Base-by-base conservation (phyloP, 2,888 invertebrate species). In the Drosophila prolongata region DNA sequence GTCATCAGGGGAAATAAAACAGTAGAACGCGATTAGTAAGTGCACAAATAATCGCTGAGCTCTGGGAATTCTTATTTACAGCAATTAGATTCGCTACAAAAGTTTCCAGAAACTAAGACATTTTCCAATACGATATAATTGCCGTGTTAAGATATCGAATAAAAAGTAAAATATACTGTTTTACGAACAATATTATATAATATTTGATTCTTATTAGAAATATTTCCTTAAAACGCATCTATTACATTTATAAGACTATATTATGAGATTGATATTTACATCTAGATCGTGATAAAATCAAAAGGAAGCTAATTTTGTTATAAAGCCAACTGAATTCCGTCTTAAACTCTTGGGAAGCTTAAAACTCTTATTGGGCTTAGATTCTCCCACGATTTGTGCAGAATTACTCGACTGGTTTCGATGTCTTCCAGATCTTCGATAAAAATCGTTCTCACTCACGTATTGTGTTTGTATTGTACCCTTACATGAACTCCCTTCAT, bases 361-460 rank as follows among this genome's bases (percentile, higher is more conserved):
- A 16, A 5, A 4, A 14, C 9, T 5, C n/a, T 24, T 13, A 19
- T 40, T 8, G 10, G 4, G 11, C 6, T n/a, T 30, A 14, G 46
- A 27, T 62, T 42, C 47, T 62, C 61, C 42, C 61, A 67, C 55
- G 54, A 55, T 54, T 42, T 55, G 19, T 14, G 47, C 47, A 30
- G 47, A 34, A 34, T 34, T 34, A 35, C 13, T 49, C 8, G 35
- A 10, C 38, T 16, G 43, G 50, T 44, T 43, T 58, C 42, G 6
- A 59, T 49, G 58, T 44, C 38, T 34, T 24, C 13, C 44, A 46
- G 46, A 61, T 65, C 40, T 52, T 14, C 8, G 44, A 61, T 61
- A 44, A 55, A 37, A 16, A 30, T 27, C 43, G 43, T 60, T 60
- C 43, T 43, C 60, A 27, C 56, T 60, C 35, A 24, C 24, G 52